These are phyloP conservation scores for Mungos mungo DNA, from an alignment of 2,113 vertebrate genomes.

Conservation along the genomic window DNA sequence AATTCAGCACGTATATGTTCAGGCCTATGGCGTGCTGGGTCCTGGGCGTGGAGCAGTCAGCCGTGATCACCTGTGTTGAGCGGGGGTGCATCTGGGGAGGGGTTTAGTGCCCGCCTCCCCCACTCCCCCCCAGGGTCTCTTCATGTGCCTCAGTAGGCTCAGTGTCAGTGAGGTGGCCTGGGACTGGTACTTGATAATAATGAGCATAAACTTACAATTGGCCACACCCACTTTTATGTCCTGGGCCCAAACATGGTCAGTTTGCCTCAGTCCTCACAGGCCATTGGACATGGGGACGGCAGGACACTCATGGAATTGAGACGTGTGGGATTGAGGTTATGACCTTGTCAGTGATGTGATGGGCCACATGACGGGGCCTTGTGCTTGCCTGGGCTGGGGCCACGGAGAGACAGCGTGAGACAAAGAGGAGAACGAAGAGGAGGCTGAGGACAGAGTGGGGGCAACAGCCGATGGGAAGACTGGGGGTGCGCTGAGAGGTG, in stretches of 20 bases:
- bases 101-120: neutral
- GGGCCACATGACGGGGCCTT: neutral
- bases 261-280: neutral
- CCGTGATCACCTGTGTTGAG: neutral
- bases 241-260: neutral
- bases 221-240: neutral
- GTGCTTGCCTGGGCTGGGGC: neutral
- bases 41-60: fast-evolving
- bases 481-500: neutral
- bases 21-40: neutral
- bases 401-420: too few relatives aligned
- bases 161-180: neutral
- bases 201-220: neutral
- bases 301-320: neutral
- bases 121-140: neutral
- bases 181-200: neutral
- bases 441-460: neutral
- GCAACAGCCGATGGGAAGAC: neutral
- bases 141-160: neutral
- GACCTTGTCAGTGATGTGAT: neutral
- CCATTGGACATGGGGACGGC: neutral
- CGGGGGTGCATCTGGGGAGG: neutral
- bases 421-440: neutral
- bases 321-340: neutral
- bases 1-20: neutral